Evolutionary conservation across 2,888 invertebrate species (phyloP).

Genomic region (Andrena trimmerana): DNA sequence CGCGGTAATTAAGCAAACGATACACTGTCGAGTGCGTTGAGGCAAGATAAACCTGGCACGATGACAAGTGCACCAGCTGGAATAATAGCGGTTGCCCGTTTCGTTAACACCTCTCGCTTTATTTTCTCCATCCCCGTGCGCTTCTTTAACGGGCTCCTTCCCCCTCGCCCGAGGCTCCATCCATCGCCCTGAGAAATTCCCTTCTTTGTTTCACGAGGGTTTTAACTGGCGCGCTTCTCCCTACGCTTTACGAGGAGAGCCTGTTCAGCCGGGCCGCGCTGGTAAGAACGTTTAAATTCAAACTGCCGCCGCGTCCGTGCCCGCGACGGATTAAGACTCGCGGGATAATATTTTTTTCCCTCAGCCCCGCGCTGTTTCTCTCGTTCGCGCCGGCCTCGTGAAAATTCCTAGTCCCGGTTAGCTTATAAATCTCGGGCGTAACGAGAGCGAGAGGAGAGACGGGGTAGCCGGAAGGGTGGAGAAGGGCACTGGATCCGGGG

Average conservation of each 20-base stretch:
- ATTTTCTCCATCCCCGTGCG: conserved; percentile 28
- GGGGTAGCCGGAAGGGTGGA: conserved; percentile 1
- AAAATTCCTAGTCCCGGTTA: conserved; percentile 52
- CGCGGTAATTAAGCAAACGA: conserved; percentile 31
- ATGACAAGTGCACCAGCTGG: conserved; percentile 42
- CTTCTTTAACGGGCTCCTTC: conserved; percentile 14
- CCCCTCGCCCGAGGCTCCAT: not conserved
- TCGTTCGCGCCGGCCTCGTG: conserved; percentile 12
- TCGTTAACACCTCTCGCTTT: conserved; percentile 60
- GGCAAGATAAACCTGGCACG: conserved; percentile 42
- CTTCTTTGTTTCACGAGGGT: conserved; percentile 59
- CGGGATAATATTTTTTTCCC: conserved; percentile 22
- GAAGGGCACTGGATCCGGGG: conserved; percentile 41
- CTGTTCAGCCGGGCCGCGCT: not conserved
- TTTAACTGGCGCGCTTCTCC: conserved; percentile 50
- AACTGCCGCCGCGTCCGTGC: conserved; percentile 59
- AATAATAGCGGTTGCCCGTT: conserved; percentile 54
- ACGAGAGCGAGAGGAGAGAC: conserved; percentile 40
- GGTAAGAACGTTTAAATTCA: conserved; percentile 64
- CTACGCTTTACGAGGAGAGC: conserved; percentile 47
- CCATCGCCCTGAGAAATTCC: conserved; percentile 39
- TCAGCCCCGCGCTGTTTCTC: not conserved
- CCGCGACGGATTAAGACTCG: conserved; percentile 66
- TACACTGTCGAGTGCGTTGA: conserved; percentile 1
- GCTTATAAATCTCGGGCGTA: conserved; percentile 65